phyloP scores from a whole-genome alignment of 1,140 invertebrate species.

The Scaptodrosophila lebanonensis region DNA sequence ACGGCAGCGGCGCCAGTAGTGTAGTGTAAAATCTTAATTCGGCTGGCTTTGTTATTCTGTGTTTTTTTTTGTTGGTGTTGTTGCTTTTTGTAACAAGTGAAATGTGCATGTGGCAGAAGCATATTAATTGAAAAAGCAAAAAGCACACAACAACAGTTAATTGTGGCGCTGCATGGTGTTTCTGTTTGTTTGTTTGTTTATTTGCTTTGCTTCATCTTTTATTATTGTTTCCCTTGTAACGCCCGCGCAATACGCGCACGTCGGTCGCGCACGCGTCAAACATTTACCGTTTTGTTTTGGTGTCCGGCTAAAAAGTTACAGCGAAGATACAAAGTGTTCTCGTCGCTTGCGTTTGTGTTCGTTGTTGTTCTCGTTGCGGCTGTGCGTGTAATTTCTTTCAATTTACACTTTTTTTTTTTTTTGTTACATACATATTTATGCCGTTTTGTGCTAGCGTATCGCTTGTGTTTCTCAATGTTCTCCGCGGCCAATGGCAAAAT shows the following conservation, averaged over 20 bases:
- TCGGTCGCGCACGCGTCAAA: slow-evolving; percentile 48
- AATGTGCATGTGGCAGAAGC: slow-evolving; percentile 50
- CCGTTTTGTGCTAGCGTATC: slow-evolving; percentile 2
- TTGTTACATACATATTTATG: slow-evolving; percentile 11
- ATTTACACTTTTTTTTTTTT: slow-evolving; percentile 19
- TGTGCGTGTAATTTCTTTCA: slow-evolving; percentile 4
- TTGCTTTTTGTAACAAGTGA: slow-evolving; percentile 16
- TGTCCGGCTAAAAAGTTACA: too few relatives aligned
- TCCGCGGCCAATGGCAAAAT: slow-evolving; percentile 68
- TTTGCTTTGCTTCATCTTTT: slow-evolving; percentile 1
- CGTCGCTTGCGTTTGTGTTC: too few relatives aligned
- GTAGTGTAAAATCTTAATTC: slow-evolving; percentile 17
- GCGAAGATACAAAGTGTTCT: too few relatives aligned
- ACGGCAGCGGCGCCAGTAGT: slow-evolving; percentile 31
- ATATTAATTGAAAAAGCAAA: slow-evolving; percentile 22
- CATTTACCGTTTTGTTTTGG: slow-evolving; percentile 14
- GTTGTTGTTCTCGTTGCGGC: slow-evolving; percentile 9
- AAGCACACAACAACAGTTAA: slow-evolving; percentile 15
- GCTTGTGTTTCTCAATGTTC: slow-evolving; percentile 47
- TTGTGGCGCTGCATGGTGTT: too few relatives aligned
- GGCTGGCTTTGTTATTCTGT: background rate
- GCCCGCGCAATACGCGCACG: too few relatives aligned
- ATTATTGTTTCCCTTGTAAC: background rate
- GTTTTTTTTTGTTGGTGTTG: background rate
- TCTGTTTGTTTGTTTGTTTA: too few relatives aligned